These are phyloP conservation scores for Hormiphora californensis DNA, from an alignment of 37 sponge, comb jelly and placozoan genomes.

Conservation along the genomic window DNA sequence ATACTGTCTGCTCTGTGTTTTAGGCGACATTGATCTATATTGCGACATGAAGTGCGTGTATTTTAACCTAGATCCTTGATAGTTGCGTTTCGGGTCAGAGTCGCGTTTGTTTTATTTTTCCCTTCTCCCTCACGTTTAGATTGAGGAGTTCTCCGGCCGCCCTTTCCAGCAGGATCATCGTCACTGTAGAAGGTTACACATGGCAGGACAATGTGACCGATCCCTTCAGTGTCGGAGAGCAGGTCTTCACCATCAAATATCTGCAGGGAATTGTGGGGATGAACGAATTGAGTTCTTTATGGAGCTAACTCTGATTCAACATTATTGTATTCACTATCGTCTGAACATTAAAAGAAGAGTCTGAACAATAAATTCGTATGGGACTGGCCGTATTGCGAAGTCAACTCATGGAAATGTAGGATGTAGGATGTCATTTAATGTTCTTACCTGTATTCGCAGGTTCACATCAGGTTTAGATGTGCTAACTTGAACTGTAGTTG, in stretches of 20 bases:
- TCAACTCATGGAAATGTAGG: neutral
- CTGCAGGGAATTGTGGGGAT: too few species aligned
- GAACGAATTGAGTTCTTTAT: too few species aligned
- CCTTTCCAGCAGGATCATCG: neutral
- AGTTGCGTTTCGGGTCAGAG: too few species aligned
- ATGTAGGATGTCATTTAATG: neutral
- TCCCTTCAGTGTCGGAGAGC: slow-evolving; percentile 59
- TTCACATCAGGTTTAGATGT: slow-evolving; percentile 77
- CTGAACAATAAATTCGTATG: neutral
- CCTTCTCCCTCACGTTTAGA: neutral
- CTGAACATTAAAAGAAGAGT: too few species aligned
- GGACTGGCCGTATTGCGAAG: neutral
- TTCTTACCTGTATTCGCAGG: slow-evolving; percentile 69
- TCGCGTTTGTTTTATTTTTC: too few species aligned
- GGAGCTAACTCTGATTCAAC: too few species aligned
- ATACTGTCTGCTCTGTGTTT: too few species aligned
- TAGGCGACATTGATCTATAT: too few species aligned
- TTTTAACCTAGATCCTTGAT: too few species aligned
- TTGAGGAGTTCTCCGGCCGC: slow-evolving; percentile 26
- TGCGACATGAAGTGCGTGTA: too few species aligned
- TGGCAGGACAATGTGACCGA: slow-evolving; percentile 72
- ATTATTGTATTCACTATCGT: too few species aligned
- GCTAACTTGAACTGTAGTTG: slow-evolving; percentile 67
- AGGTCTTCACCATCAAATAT: slow-evolving; percentile 64
- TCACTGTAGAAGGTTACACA: slow-evolving; percentile 58